phyloP scores from a whole-genome alignment of 2,888 invertebrate genomes.

The Meliscaeva auricollis region DNA sequence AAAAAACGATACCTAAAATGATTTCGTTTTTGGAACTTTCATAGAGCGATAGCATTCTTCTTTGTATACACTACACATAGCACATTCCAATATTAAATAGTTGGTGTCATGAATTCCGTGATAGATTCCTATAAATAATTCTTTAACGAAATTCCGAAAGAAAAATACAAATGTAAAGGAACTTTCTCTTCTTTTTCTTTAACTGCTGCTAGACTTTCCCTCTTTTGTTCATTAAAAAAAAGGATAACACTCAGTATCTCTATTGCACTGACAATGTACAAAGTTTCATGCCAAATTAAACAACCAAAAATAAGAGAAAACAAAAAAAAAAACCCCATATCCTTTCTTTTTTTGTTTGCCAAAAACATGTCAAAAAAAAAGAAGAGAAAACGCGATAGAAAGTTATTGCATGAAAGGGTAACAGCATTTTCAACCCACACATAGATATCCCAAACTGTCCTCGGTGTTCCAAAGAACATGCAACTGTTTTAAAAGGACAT shows the following conservation, averaged over 20 bases:
- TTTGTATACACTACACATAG: no score
- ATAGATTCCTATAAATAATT: background rate
- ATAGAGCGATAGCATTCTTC: no score
- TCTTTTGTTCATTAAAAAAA: conserved; percentile 30
- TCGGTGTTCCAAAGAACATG: conserved; percentile 31
- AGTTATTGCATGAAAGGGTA: conserved; percentile 72
- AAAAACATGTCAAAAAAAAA: conserved; percentile 68
- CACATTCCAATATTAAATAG: no score
- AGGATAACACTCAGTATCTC: conserved; percentile 34
- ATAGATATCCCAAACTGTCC: background rate
- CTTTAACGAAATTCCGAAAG: background rate
- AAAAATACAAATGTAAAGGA: background rate
- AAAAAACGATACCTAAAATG: no score
- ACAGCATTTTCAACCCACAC: conserved; percentile 53
- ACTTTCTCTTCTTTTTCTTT: conserved; percentile 52
- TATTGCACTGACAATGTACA: conserved; percentile 40
- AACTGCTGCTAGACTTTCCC: background rate
- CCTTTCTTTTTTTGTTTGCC: conserved; percentile 59
- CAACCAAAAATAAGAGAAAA: conserved; percentile 21
- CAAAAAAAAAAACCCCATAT: conserved; percentile 29
- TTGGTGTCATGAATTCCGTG: background rate
- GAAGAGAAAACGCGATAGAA: conserved; percentile 70
- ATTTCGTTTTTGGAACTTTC: no score
- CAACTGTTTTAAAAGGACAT: conserved; percentile 65
- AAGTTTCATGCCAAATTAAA: conserved; percentile 71